phyloP scores from a whole-genome alignment of 1,140 invertebrate genomes.

The Ceratitis capitata region DNA sequence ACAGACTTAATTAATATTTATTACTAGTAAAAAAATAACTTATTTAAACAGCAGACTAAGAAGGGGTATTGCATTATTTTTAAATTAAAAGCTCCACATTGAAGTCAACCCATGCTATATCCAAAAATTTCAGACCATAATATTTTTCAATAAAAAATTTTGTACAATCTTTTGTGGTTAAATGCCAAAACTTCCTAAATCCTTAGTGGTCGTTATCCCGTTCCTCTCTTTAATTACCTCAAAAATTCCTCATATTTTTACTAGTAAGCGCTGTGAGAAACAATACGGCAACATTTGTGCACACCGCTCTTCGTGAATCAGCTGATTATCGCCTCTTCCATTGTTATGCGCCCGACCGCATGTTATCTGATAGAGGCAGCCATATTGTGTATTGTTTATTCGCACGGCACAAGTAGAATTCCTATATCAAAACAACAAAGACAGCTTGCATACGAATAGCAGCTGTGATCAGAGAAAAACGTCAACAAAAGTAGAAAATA shows the following conservation, averaged over 20 bases:
- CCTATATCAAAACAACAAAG: background rate
- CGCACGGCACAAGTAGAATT: slow-evolving; percentile 21
- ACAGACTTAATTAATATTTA: no score
- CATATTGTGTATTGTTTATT: slow-evolving; percentile 22
- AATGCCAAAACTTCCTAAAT: no score
- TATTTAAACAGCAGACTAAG: no score
- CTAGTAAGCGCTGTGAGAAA: no score
- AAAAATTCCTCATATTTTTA: background rate
- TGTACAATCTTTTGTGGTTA: no score
- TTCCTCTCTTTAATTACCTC: background rate
- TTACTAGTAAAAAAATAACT: no score
- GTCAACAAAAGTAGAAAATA: background rate
- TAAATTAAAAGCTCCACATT: no score
- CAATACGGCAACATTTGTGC: background rate
- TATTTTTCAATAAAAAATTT: no score
- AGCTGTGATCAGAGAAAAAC: slow-evolving; percentile 11
- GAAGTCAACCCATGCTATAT: no score
- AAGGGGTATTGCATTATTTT: no score
- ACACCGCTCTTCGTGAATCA: background rate
- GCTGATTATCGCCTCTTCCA: background rate
- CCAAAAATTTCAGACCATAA: no score
- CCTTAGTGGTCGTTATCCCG: no score
- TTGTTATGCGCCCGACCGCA: background rate
- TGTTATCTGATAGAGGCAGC: background rate
- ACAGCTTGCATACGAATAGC: background rate